phyloP scores from a whole-genome alignment of 1,140 invertebrate species.

The Drosophila suzukii region DNA sequence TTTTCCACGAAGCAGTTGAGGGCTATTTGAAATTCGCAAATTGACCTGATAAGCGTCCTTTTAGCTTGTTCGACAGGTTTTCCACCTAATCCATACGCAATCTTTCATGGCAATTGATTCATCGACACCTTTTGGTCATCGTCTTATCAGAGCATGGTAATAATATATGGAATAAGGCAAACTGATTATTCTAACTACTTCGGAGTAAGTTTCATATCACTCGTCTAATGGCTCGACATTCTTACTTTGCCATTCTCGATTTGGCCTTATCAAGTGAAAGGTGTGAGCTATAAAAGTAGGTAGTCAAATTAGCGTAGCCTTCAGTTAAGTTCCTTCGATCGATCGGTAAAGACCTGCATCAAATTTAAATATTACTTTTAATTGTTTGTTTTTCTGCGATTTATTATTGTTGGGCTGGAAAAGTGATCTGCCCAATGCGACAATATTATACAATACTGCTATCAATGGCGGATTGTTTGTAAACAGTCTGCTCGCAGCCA shows the following conservation, averaged over 20 bases:
- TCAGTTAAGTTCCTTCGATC: conserved; percentile 22
- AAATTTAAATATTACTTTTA: background rate
- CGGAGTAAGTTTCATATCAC: conserved; percentile 51
- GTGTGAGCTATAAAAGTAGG: conserved; percentile 21
- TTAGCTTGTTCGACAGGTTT: conserved; percentile 15
- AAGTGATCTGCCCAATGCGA: conserved; percentile 1
- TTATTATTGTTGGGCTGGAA: conserved; percentile 11
- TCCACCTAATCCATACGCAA: conserved; percentile 46
- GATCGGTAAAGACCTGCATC: conserved; percentile 6
- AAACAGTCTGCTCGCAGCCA: conserved; percentile 29
- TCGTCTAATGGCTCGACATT: background rate
- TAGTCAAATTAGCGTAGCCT: background rate
- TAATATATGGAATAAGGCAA: conserved; percentile 28
- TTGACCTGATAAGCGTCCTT: conserved; percentile 25
- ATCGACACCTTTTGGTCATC: conserved; percentile 28
- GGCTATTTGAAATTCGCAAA: conserved; percentile 31
- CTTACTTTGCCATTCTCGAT: background rate
- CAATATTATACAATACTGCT: background rate
- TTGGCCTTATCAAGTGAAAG: conserved; percentile 24
- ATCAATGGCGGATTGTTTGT: conserved; percentile 32
- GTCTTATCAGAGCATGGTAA: conserved; percentile 38
- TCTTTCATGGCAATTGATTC: conserved; percentile 64
- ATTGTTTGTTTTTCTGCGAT: conserved; percentile 10
- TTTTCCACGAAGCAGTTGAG: conserved; percentile 31
- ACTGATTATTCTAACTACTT: conserved; percentile 51